Evolutionary conservation across 2,888 invertebrate species (phyloP).

Genomic region (Opisthograptis luteolata): DNA sequence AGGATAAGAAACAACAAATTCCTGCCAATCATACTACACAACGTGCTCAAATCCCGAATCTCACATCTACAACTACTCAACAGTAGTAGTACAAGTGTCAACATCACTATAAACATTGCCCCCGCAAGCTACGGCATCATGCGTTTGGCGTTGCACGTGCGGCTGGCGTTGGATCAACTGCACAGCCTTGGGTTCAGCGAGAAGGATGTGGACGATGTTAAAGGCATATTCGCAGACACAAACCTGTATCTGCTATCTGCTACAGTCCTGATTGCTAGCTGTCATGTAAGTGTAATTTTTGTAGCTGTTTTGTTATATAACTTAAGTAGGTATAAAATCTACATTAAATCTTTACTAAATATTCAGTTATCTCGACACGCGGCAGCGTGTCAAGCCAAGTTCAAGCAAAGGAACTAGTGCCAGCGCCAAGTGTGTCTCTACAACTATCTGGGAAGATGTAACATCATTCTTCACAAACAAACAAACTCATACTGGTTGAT

Average conservation of each 20-base stretch:
- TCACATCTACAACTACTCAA: constrained; percentile 89
- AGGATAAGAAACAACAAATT: constrained; percentile 87
- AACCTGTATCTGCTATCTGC: constrained; percentile 95
- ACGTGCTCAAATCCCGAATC: constrained; percentile 91
- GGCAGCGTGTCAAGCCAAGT: too few relatives aligned
- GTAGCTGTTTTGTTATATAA: too few relatives aligned
- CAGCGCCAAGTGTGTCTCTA: too few relatives aligned
- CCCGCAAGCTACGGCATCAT: constrained; percentile 92
- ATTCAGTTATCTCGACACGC: too few relatives aligned
- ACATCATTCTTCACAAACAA: too few relatives aligned
- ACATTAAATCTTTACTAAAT: too few relatives aligned
- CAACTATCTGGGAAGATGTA: too few relatives aligned
- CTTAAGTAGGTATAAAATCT: too few relatives aligned
- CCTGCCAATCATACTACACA: constrained; percentile 92
- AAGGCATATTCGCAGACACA: constrained; percentile 97
- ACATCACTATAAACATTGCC: constrained; percentile 88
- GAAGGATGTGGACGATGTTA: constrained; percentile 98
- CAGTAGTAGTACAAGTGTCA: constrained; percentile 83
- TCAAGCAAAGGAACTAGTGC: too few relatives aligned
- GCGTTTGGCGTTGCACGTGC: constrained; percentile 90
- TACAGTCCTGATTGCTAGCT: constrained; percentile 95
- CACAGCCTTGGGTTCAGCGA: constrained; percentile 92
- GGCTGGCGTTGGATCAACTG: constrained; percentile 89
- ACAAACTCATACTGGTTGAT: too few relatives aligned
- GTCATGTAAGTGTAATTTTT: constrained; percentile 91